Percentiles rank a stretch among this genome's conserved stretches.
Conservation (phyloP, 2,888 invertebrate species). For the Pammene fasciana region DNA sequence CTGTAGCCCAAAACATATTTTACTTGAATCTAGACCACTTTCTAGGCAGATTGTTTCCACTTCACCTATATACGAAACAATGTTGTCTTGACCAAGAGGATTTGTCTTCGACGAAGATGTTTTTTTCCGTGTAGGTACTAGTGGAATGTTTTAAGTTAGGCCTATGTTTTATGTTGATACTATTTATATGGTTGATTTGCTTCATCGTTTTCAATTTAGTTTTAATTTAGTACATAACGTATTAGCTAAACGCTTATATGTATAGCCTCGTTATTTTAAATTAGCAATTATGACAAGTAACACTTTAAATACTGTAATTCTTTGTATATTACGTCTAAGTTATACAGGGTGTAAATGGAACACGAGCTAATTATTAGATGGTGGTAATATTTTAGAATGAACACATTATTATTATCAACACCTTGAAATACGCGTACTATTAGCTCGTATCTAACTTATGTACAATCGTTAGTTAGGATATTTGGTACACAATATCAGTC, state of each 20-base stretch:
- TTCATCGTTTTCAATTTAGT: background rate
- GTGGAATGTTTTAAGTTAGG: background rate
- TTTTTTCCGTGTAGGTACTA: no score
- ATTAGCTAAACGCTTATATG: constrained; percentile 5
- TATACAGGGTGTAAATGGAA: background rate
- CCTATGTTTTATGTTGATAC: constrained; percentile 4
- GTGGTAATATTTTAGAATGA: background rate
- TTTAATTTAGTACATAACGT: background rate
- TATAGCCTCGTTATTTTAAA: background rate
- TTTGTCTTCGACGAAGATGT: no score
- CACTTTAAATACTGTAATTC: background rate
- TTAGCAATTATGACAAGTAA: background rate
- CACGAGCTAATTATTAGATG: background rate
- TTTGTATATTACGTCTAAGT: background rate
- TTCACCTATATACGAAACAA: no score
- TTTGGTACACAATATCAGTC: constrained; percentile 11
- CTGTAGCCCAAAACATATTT: no score
- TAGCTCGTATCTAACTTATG: background rate
- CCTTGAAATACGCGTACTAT: background rate
- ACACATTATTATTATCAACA: background rate
- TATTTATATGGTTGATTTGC: background rate
- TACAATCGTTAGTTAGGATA: background rate
- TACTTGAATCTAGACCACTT: no score
- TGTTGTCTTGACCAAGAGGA: no score
- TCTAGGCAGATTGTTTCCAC: no score